A percentile compares a stretch with the other conserved stretches of the same genome.
Evolutionary conservation across 2,113 vertebrate genomes (phyloP).

Genomic region (Zapus hudsonius): DNA sequence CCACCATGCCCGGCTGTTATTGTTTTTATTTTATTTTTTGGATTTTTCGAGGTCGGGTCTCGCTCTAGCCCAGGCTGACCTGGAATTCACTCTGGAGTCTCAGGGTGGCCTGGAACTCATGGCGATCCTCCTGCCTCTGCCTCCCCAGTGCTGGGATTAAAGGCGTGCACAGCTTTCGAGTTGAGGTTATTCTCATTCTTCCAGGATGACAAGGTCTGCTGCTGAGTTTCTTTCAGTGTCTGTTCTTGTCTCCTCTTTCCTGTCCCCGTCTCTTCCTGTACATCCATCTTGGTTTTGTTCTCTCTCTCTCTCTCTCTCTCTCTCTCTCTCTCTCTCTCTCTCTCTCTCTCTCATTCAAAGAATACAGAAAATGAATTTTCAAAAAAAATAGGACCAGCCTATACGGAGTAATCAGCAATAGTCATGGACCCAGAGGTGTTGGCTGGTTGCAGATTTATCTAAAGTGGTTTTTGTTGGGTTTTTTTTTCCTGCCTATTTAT

Average conservation of each 20-base stretch:
- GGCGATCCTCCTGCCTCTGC: too few relatives aligned
- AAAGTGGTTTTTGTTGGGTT: too few relatives aligned
- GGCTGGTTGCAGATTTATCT: background rate
- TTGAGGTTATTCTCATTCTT: background rate
- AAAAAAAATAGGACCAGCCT: conserved; percentile 21
- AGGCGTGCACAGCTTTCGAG: background rate
- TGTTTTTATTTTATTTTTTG: too few relatives aligned
- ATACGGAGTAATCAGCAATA: background rate
- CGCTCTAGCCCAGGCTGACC: too few relatives aligned
- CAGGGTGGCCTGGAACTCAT: too few relatives aligned
- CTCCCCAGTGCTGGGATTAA: too few relatives aligned
- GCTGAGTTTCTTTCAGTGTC: background rate
- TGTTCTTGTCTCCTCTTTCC: background rate
- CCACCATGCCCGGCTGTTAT: too few relatives aligned
- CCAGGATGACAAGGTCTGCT: too few relatives aligned
- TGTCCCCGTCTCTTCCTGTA: too few relatives aligned
- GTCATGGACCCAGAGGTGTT: conserved; percentile 12
- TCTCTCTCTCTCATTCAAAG: background rate
- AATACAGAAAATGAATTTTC: background rate
- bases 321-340: background rate
- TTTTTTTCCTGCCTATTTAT: conserved; percentile 1
- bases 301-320: background rate
- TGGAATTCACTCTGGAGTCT: too few relatives aligned
- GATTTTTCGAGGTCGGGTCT: too few relatives aligned
- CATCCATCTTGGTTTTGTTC: background rate